Evolutionary conservation across 2,113 vertebrate genomes (phyloP), one percentile per base, ranked within the genome.

Genomic region (Anhinga rufa): DNA sequence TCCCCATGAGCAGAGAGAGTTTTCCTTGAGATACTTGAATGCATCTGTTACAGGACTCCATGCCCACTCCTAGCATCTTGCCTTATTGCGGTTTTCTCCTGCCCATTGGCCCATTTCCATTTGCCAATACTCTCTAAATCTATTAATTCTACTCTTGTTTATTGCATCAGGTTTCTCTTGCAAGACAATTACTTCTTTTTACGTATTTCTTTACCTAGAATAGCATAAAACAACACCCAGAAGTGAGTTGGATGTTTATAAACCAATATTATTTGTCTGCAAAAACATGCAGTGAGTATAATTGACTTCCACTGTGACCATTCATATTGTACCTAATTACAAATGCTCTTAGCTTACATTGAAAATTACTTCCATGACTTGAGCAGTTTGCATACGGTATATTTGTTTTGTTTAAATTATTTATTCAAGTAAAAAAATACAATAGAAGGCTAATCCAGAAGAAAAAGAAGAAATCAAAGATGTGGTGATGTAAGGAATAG

Each of bases 1-100:
- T 38, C 31, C 4, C 10, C 18, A 4, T 2, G 22, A 32, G 20
- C 26, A 10, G 0, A 3, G 14, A n/a, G 25, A 9, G 10, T 17
- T 80, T 52, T 69, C 58, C 9, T 17, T 29, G 28, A 76, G 46
- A 19, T 65, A 16, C 12, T 17, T 18, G n/a, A 72, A 36, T 42
- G 48, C 16, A 12, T 75, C 42, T 52, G 0, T 49, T 48, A 9
- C 36, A 61, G 32, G 46, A 10, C 42, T 25, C 31, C 13, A 2
- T 31, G 46, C 54, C 36, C 32, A 2, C 40, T 61, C 32, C 26
- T 55, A 16, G 16, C 31, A 26, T 74, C 17, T 82, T 72, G 26
- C 22, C 25, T 25, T 31, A 36, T n/a, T 42, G 31, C 46, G 3
- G 1, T 65, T 69, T 52, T 40, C 38, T 86, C 21, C 15, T 72